Evolutionary conservation across 2,888 invertebrate genomes (phyloP), one percentile per base, ranked within the genome.

Genomic region (Platerodrilus igneus): DNA sequence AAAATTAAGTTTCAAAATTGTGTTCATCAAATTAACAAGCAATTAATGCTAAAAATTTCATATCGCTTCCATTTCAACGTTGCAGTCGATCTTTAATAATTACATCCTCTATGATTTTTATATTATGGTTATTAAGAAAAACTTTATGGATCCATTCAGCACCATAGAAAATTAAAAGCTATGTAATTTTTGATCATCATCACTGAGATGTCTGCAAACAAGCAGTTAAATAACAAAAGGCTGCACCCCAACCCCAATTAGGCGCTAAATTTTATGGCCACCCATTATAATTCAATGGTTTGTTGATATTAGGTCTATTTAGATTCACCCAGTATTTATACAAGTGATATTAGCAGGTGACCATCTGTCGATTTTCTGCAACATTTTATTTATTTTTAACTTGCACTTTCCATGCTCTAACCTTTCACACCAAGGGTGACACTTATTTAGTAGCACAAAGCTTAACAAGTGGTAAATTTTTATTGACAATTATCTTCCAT

Each of bases 271-370:
- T 53, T 54, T 54, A 52, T 48, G 49, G 42, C 50, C 44, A 41
- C 45, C 34, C 43, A 48, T 51, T 51, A 49, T 53, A 50, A 52
- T 51, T 53, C 53, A 53, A 49, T 52, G 55, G 53, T 50, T 55
- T 55, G 55, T 55, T 55, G 53, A 55, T 52, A 53, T 55, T 53
- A 48, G 48, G 38, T 42, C 48, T 45, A 45, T 45, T 45, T 45
- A 45, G 32, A 40, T 28, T 25, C 28, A 49, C 53, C 51, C 50
- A 30, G 44, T 53, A 49, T 53, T 51, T 53, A 52, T 50, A 52
- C 41, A 49, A 49, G 50, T 49, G 48, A 45, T 49, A 48, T 50
- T 50, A 52, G 50, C 55, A 55, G 55, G 55, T 55, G 53, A 47
- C 55, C 55, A 55, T 55, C 55, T 55, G 55, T 50, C 54, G 47